Conservation (phyloP, 2,113 vertebrate genomes). For the Phalacrocorax aristotelis region DNA sequence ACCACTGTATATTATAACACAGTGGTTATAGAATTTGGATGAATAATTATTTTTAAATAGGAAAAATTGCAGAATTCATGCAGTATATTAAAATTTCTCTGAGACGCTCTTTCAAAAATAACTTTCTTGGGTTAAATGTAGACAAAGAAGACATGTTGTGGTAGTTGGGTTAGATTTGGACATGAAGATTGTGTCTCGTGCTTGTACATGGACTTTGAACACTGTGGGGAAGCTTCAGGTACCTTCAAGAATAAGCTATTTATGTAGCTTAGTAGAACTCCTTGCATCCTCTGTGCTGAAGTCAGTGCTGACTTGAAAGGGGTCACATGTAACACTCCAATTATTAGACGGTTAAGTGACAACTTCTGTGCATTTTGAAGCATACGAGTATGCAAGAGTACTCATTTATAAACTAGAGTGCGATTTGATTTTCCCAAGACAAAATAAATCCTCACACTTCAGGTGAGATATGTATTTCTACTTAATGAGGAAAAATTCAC, state of each 20-base stretch:
- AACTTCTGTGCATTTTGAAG: not conserved
- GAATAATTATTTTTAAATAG: not conserved
- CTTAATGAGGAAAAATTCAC: slow-evolving; percentile 27
- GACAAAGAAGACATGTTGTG: not conserved
- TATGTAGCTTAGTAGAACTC: not conserved
- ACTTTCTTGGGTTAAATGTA: not conserved
- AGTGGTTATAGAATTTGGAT: not conserved
- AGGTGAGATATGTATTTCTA: not conserved
- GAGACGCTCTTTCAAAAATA: not conserved
- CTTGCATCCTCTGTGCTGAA: not conserved
- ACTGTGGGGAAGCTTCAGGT: not conserved
- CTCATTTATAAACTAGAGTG: not conserved
- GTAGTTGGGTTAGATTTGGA: not conserved
- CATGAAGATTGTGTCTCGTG: not conserved
- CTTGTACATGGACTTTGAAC: not conserved
- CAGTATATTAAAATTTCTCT: not conserved
- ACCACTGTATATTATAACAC: not conserved
- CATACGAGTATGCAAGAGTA: not conserved
- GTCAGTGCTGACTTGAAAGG: not conserved
- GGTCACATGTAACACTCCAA: not conserved
- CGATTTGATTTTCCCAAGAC: not conserved
- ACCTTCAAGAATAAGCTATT: not conserved
- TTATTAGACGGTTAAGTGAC: not conserved
- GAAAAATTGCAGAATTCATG: not conserved
- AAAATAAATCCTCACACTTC: not conserved